Conservation (phyloP, 2,888 invertebrate genomes). For the Thecophora atra region DNA sequence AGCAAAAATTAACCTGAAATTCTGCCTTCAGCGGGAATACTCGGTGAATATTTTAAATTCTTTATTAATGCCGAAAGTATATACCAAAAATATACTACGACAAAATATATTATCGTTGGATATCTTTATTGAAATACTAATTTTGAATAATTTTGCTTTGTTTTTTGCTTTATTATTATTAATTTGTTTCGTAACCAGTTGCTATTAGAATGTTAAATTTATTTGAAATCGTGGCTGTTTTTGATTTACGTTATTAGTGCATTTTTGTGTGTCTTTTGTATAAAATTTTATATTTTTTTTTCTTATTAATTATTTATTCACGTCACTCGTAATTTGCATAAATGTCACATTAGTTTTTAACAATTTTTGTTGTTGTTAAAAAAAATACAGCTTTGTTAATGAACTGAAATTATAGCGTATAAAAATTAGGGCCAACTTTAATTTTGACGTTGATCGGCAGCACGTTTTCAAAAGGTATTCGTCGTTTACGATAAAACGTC, state of each 20-base stretch:
- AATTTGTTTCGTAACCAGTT: constrained; percentile 13
- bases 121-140: background rate
- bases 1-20: constrained; percentile 22
- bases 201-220: constrained; percentile 2
- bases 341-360: constrained; percentile 28
- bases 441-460: background rate
- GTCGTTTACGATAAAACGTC: too few species aligned
- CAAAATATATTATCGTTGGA: constrained; percentile 4
- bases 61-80: background rate
- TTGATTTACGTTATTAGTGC: background rate
- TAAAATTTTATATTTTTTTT: background rate
- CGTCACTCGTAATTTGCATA: constrained; percentile 22
- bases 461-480: too few species aligned
- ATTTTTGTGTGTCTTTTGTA: background rate
- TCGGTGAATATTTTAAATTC: background rate
- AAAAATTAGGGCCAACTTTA: background rate
- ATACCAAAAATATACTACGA: constrained; percentile 2
- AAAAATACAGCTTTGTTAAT: constrained; percentile 26
- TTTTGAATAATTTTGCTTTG: background rate
- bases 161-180: constrained; percentile 3
- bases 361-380: constrained; percentile 2
- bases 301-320: background rate
- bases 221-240: background rate
- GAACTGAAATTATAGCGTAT: background rate
- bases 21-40: constrained; percentile 13